Base-by-base conservation (phyloP, 2,888 invertebrate species). In the Hesperia comma region DNA sequence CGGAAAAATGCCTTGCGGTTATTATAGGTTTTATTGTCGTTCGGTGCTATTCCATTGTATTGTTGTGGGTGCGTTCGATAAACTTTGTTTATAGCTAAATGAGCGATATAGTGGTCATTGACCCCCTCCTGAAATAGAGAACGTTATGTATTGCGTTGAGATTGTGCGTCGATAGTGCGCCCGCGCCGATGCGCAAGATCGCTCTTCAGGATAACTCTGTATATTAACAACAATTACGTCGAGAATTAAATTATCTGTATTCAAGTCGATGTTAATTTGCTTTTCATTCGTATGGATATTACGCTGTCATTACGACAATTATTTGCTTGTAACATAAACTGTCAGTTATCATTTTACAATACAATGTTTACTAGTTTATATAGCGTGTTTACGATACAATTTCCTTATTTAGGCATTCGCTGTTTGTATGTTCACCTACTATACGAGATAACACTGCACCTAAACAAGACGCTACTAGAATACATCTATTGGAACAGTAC, bases 41-140 rank as follows among this genome's bases (percentile, higher is more conserved):
- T 77, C 74, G 69, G 63, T 70, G 72, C 75, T 79, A 78, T 77
- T 79, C 85, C 81, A 87, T 89, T 87, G 88, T 89, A 79, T 84
- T 77, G 77, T 78, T 76, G 78, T 79, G 79, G 79, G 76, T 82
- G 78, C 86, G 89, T 88, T 87, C 90, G 88, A 90, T 91, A 91
- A 90, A 90, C 88, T 87, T 89, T 90, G 90, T 89, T 90, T 90
- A 86, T 86, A 83, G 87, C 86, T 85, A 90, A 90, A 90, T 86
- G 89, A 86, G 87, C 88, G 88, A 87, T 88, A 88, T 82, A 76
- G 75, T 76, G 90, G 83, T 75, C 86, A 77, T 85, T 85, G 87
- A 88, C 86, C 87, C 74, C 78, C 74, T 78, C 77, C 82, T 85
- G 80, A 83, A 85, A 86, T 82, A 83, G 85, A 82, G 80, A 80